phyloP scores from a whole-genome alignment of 2,113 vertebrate species.

The Lasiurus cinereus region DNA sequence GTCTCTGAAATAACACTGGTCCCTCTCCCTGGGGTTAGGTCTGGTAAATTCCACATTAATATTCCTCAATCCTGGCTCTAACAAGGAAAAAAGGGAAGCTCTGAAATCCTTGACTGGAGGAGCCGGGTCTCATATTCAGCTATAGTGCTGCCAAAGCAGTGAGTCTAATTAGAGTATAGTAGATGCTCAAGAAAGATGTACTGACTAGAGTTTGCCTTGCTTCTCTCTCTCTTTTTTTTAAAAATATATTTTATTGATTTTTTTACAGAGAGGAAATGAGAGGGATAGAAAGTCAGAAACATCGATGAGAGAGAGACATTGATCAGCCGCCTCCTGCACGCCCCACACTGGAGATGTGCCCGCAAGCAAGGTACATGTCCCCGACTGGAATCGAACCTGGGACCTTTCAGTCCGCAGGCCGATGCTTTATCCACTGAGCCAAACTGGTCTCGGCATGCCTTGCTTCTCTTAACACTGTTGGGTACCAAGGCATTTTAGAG shows the following conservation, averaged over 20 bases:
- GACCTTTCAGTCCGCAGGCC: too few species aligned
- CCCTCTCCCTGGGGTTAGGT: not conserved
- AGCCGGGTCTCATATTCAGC: not conserved
- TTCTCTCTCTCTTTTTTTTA: not conserved
- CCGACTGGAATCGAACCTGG: too few species aligned
- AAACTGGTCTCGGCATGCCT: too few species aligned
- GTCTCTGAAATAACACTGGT: not conserved
- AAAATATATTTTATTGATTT: too few species aligned
- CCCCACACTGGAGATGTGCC: too few species aligned
- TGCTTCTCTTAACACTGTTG: not conserved
- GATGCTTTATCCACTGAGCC: too few species aligned
- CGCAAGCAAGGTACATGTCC: too few species aligned
- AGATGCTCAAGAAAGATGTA: not conserved
- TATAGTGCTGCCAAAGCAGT: not conserved
- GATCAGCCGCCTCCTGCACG: too few species aligned
- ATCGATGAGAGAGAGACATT: too few species aligned
- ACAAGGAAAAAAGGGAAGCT: not conserved
- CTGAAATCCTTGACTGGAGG: not conserved
- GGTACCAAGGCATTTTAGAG: not conserved
- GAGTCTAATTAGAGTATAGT: not conserved
- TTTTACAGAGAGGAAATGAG: too few species aligned
- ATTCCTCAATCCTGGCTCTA: not conserved
- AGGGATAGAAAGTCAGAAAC: too few species aligned
- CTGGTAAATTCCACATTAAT: not conserved
- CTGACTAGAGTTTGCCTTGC: not conserved